Conservation (phyloP, 2,113 vertebrate species). For the Cyprinodon brontotheroides region DNA sequence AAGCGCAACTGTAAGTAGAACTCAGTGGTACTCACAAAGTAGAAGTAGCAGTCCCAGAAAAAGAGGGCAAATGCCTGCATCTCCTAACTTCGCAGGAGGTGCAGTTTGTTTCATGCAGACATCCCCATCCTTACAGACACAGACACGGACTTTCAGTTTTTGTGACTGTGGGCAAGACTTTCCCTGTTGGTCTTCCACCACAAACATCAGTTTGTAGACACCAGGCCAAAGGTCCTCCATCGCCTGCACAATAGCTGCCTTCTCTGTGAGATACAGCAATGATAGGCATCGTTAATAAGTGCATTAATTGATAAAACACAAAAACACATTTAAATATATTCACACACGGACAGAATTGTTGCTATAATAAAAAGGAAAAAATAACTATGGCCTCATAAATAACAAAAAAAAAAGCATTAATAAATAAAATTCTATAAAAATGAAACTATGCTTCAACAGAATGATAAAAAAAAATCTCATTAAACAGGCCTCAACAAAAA, state of each 20-base stretch:
- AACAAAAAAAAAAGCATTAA: too few relatives aligned
- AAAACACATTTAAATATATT: too few relatives aligned
- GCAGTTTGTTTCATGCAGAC: conserved; percentile 5
- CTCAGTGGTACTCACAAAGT: conserved; percentile 80
- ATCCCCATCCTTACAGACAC: conserved; percentile 65
- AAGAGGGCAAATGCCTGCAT: conserved; percentile 82
- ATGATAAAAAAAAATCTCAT: too few relatives aligned
- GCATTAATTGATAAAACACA: too few relatives aligned
- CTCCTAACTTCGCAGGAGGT: conserved; percentile 59
- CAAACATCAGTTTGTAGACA: conserved; percentile 51
- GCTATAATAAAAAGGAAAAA: too few relatives aligned
- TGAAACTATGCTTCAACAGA: too few relatives aligned
- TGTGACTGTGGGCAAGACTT: conserved; percentile 64
- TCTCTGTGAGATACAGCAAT: conserved; percentile 58
- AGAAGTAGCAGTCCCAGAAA: conserved; percentile 83
- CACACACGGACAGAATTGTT: too few relatives aligned
- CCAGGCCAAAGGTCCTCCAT: conserved; percentile 58
- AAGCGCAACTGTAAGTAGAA: neutral
- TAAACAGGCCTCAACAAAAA: too few relatives aligned
- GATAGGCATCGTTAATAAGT: neutral
- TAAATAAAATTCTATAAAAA: too few relatives aligned
- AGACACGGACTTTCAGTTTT: conserved; percentile 64
- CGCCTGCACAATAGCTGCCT: conserved; percentile 63
- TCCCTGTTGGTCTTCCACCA: conserved; percentile 71
- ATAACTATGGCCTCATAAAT: too few relatives aligned